Conservation (phyloP, 2,888 invertebrate species). For the Agrochola circellaris region DNA sequence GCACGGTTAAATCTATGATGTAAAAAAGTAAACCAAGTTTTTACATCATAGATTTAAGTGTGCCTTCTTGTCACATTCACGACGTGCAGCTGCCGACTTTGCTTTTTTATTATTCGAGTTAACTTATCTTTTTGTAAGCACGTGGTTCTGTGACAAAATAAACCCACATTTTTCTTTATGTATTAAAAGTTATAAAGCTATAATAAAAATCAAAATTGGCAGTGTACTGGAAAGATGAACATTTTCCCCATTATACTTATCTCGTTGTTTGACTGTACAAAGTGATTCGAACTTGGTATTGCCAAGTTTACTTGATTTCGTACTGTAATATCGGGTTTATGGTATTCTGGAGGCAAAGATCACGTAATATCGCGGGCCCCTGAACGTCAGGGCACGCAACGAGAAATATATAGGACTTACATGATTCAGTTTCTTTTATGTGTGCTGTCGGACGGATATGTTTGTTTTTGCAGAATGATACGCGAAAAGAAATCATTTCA, state of each 20-base stretch:
- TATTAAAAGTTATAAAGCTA: too few species aligned
- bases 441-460: slow-evolving; percentile 1
- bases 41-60: too few species aligned
- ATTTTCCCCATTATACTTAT: not conserved
- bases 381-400: slow-evolving; percentile 35
- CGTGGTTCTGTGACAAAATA: too few species aligned
- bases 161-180: too few species aligned
- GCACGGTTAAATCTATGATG: too few species aligned
- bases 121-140: too few species aligned
- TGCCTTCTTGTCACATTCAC: too few species aligned
- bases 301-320: slow-evolving; percentile 46
- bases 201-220: too few species aligned
- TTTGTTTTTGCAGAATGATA: slow-evolving; percentile 37
- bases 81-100: too few species aligned
- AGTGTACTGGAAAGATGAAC: not conserved
- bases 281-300: slow-evolving; percentile 30
- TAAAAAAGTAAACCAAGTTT: too few species aligned
- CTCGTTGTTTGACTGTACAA: slow-evolving; percentile 30
- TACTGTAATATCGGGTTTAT: slow-evolving; percentile 42
- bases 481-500: slow-evolving; percentile 16
- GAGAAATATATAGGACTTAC: slow-evolving; percentile 11
- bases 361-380: slow-evolving; percentile 47
- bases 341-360: slow-evolving; percentile 40
- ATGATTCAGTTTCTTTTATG: slow-evolving; percentile 38
- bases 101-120: too few species aligned